Conservation (phyloP, 2,888 invertebrate genomes). For the Coenonympha arcania region DNA sequence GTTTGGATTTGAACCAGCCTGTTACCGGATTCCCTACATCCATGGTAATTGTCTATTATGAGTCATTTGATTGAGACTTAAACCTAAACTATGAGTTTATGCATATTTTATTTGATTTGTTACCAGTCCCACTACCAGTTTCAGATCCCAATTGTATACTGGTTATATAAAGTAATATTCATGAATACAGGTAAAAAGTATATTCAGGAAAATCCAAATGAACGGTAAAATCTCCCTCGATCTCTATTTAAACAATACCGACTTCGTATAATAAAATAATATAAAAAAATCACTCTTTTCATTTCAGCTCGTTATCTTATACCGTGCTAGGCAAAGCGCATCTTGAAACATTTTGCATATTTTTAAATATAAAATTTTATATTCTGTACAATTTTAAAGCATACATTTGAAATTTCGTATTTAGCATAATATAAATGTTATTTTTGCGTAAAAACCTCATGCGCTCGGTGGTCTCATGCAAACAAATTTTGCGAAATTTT, state of each 20-base stretch:
- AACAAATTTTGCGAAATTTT: constrained; percentile 10
- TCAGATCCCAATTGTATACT: too few relatives aligned
- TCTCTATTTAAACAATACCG: not conserved
- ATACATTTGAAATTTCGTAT: constrained; percentile 4
- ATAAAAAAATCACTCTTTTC: not conserved
- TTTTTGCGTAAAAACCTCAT: constrained; percentile 12
- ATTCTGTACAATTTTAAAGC: constrained; percentile 3
- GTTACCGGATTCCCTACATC: too few relatives aligned
- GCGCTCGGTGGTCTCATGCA: constrained; percentile 5
- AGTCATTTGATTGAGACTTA: too few relatives aligned
- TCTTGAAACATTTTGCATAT: not conserved
- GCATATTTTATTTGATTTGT: too few relatives aligned
- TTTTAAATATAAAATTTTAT: constrained; percentile 5
- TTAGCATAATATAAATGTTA: constrained; percentile 3
- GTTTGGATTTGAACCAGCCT: too few relatives aligned
- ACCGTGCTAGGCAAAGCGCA: not conserved
- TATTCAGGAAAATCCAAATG: not conserved
- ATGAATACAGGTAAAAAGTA: too few relatives aligned
- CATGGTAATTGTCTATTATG: too few relatives aligned
- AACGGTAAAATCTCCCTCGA: not conserved
- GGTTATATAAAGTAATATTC: too few relatives aligned
- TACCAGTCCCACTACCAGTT: too few relatives aligned
- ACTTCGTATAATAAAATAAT: not conserved
- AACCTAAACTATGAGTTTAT: too few relatives aligned
- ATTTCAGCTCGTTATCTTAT: constrained; percentile 6